phyloP scores from a whole-genome alignment of 2,888 invertebrate genomes.

The Torymus aiolomorphi region DNA sequence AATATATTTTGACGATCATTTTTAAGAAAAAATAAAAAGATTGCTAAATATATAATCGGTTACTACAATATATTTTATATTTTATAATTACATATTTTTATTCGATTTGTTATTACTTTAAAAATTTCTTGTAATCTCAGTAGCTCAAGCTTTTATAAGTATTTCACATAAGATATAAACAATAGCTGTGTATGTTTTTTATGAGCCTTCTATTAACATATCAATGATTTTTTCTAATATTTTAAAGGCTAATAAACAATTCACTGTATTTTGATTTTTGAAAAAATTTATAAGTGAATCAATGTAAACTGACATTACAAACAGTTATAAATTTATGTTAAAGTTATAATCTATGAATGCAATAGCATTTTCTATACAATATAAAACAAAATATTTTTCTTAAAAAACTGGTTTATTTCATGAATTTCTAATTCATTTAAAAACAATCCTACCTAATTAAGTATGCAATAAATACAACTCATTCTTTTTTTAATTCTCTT shows the following conservation, averaged over 20 bases:
- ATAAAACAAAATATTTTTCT: slow-evolving; percentile 15
- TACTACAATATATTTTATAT: neutral
- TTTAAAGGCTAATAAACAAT: too few relatives aligned
- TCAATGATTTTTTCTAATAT: too few relatives aligned
- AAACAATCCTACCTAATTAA: slow-evolving; percentile 51
- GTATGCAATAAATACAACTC: slow-evolving; percentile 50
- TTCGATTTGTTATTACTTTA: neutral
- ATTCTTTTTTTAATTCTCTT: slow-evolving; percentile 37
- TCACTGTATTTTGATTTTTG: neutral
- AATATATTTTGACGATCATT: neutral
- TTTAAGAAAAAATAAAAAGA: neutral
- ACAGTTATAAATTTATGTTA: neutral
- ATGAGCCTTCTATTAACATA: too few relatives aligned
- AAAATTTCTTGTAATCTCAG: too few relatives aligned
- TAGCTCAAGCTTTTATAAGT: too few relatives aligned
- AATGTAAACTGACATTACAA: slow-evolving; percentile 1
- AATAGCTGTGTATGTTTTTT: too few relatives aligned
- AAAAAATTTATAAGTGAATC: slow-evolving; percentile 12
- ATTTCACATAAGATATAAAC: too few relatives aligned
- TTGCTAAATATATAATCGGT: neutral
- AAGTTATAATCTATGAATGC: slow-evolving; percentile 13
- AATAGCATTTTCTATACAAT: neutral
- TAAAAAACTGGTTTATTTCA: slow-evolving; percentile 29
- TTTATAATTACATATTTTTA: neutral
- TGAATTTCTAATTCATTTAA: slow-evolving; percentile 25